A percentile compares a stretch with the other conserved stretches of the same genome.
Evolutionary conservation across 2,113 vertebrate genomes (phyloP).

Genomic region (Mus spicilegus): DNA sequence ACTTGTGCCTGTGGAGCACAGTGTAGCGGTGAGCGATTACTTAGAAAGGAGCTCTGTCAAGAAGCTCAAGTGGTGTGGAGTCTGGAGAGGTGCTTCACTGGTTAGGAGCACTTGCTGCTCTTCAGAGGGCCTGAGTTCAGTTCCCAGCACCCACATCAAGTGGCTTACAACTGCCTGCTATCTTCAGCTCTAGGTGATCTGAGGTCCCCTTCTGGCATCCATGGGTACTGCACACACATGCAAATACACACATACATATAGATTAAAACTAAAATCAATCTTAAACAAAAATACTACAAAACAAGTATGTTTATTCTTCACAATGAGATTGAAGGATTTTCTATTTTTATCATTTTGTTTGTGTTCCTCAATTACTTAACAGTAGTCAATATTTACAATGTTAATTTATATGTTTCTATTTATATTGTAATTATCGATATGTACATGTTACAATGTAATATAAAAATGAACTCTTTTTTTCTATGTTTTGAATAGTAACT

Average conservation of each 20-base stretch:
- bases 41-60: neutral
- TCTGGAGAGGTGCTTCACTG: neutral
- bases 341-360: constrained; percentile 28
- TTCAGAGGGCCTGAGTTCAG: neutral
- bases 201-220: neutral
- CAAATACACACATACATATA: neutral
- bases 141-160: neutral
- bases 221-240: neutral
- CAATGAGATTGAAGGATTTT: neutral
- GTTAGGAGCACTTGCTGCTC: neutral
- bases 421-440: constrained; percentile 15
- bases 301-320: neutral
- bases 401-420: neutral
- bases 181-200: neutral
- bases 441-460: neutral
- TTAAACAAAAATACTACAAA: neutral
- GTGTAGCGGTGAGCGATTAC: neutral
- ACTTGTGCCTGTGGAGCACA: neutral
- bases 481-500: constrained; percentile 30
- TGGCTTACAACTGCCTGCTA: neutral
- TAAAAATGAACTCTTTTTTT: constrained; percentile 20
- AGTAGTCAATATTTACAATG: constrained; percentile 3
- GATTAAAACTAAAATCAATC: neutral
- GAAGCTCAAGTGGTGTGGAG: neutral
- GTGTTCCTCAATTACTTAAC: neutral